These are phyloP conservation scores for Ceyx melanurus DNA, from an alignment of 2,113 vertebrate species.

Conservation along the genomic window DNA sequence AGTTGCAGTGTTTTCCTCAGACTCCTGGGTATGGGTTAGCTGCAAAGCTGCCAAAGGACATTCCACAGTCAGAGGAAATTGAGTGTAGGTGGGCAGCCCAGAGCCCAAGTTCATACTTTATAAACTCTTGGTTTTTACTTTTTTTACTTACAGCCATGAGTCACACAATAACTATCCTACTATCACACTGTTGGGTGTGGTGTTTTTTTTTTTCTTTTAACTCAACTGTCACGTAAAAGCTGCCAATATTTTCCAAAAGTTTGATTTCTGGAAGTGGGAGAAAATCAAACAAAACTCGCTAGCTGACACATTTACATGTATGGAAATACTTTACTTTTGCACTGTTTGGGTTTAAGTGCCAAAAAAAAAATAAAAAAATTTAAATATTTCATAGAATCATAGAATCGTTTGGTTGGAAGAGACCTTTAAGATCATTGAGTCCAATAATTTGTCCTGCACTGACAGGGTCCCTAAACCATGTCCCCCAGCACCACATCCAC, in stretches of 20 bases:
- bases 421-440: too few species aligned
- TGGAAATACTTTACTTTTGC: not conserved
- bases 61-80: conserved; percentile 52
- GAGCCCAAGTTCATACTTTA: conserved; percentile 15
- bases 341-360: not conserved
- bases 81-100: conserved; percentile 47
- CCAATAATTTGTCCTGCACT: too few species aligned
- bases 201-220: not conserved
- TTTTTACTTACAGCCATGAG: not conserved
- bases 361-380: not conserved
- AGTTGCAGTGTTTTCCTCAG: conserved; percentile 23
- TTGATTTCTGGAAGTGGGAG: not conserved
- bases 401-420: too few species aligned
- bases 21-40: not conserved
- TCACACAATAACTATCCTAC: conserved; percentile 25
- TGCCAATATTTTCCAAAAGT: not conserved
- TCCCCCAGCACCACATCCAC: too few species aligned
- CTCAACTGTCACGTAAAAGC: not conserved
- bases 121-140: not conserved
- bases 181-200: not conserved
- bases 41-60: conserved; percentile 52
- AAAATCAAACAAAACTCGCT: not conserved
- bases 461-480: too few species aligned
- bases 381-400: too few species aligned
- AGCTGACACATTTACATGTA: not conserved